These are phyloP conservation scores for Aspidoscelis tigris DNA, from an alignment of 2,113 vertebrate species.

Conservation along the genomic window DNA sequence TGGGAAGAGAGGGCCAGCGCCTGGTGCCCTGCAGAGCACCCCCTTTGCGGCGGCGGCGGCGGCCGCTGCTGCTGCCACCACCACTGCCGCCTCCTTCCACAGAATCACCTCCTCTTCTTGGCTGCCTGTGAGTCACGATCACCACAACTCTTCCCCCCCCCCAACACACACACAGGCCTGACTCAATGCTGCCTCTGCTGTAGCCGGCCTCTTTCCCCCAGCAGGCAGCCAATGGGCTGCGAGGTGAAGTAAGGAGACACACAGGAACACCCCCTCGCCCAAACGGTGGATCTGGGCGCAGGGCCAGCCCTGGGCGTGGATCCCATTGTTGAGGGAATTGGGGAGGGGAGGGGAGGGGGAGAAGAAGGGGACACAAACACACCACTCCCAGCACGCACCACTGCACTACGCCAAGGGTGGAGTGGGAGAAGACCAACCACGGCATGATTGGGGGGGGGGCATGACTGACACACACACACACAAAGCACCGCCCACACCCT, in stretches of 20 bases:
- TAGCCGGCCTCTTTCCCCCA: slow-evolving; percentile 54
- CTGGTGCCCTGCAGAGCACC: background rate
- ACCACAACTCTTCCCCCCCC: slow-evolving; percentile 37
- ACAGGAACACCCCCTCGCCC: slow-evolving; percentile 54
- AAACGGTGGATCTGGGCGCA: slow-evolving; percentile 47
- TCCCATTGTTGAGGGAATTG: slow-evolving; percentile 19
- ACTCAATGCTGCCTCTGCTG: slow-evolving; percentile 61
- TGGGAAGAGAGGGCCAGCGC: background rate
- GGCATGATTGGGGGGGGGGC: too few relatives aligned
- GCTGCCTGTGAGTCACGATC: background rate
- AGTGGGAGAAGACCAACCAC: slow-evolving; percentile 1
- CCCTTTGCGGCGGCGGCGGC: too few relatives aligned
- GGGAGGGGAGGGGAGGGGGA: background rate
- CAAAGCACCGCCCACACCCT: background rate
- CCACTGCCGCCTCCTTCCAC: background rate
- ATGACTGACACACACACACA: background rate
- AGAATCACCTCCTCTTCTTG: background rate
- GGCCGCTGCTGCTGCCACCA: too few relatives aligned
- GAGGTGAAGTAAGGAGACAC: slow-evolving; percentile 62
- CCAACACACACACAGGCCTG: slow-evolving; percentile 47
- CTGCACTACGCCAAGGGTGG: slow-evolving; percentile 24
- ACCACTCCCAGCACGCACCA: slow-evolving; percentile 25
- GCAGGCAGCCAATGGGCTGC: slow-evolving; percentile 49
- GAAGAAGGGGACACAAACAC: background rate
- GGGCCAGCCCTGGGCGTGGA: slow-evolving; percentile 9